Base-by-base conservation (phyloP, 2,797 vertebrate species). In the Urosaurus nigricauda region DNA sequence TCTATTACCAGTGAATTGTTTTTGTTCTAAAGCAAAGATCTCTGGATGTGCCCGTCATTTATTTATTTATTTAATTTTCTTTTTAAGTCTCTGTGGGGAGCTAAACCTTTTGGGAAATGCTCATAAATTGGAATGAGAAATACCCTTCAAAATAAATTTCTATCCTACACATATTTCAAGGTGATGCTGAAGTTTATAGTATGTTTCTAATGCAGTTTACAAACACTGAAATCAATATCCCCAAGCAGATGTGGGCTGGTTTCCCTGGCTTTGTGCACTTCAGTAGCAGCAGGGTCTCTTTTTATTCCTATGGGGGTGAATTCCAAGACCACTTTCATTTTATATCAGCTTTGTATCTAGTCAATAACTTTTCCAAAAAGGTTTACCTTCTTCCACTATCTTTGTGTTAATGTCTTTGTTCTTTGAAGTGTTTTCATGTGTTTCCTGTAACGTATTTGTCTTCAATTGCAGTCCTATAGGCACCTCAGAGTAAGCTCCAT, bases 1-100 rank as follows among this genome's bases (percentile, higher is more conserved):
- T 95, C 89, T 92, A 93, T 96, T 96, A 95, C 95, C 95, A 96
- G 95, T 97, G 95, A 96, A 95, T 95, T 96, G 96, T 96, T 97
- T 94, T 95, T 96, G 95, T 93, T 94, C 93, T 96, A 94, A 94
- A 93, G 93, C 94, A 87, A 77, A 95, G 90, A 90, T 92, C 87
- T 94, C 90, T 91, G 93, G 89, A 86, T 86, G 89, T 87, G 70
- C 88, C 95, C 93, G 94, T 93, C 92, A 90, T 74, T 90, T 90
- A 29, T 75, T 68, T 74, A 32, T 87, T 82, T 53, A 63, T 83
- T 77, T 88, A 78, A 51, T 80, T 78, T 85, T 90, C 87, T 92
- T 91, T 83, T 75, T 88, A 79, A 93, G 93, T 94, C 87, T 93
- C 65, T 90, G 86, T 96, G 94, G 92, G 81, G 92, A 91, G 89